A percentile compares a stretch with the other conserved stretches of the same genome.
phyloP scores from a whole-genome alignment of 2,888 invertebrate species.

The Frankliniella fusca region DNA sequence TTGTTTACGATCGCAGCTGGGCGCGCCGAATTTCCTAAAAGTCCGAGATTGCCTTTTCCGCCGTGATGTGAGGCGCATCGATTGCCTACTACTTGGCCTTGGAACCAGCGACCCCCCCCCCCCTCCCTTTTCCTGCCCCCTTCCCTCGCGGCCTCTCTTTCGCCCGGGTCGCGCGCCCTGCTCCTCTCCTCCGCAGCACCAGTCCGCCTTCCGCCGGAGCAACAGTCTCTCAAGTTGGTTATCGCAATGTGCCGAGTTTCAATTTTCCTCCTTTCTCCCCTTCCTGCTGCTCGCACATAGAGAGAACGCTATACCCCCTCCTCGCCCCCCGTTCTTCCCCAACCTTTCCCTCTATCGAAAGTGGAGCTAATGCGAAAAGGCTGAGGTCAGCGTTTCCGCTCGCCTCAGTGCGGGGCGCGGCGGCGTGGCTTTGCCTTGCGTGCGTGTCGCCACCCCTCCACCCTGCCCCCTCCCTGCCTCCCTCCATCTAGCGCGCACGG shows the following conservation, averaged over 20 bases:
- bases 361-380: constrained; percentile 6
- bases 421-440: no score
- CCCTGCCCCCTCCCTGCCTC: background rate
- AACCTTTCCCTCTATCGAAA: background rate
- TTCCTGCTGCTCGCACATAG: background rate
- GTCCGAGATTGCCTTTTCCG: no score
- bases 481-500: no score
- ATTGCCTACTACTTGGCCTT: no score
- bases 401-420: no score
- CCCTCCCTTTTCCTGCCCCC: background rate
- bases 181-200: background rate
- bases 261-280: background rate
- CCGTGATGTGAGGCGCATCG: no score
- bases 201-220: background rate
- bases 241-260: constrained; percentile 1
- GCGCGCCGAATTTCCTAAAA: no score
- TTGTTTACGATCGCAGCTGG: no score
- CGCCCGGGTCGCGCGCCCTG: background rate
- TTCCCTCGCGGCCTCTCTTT: background rate
- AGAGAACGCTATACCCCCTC: background rate
- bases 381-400: background rate
- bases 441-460: background rate
- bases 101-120: background rate
- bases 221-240: background rate
- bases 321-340: background rate